Percentiles rank a stretch among this genome's conserved stretches.
Evolutionary conservation across 2,888 invertebrate genomes (phyloP).

Genomic region (Mythimna ferrago): DNA sequence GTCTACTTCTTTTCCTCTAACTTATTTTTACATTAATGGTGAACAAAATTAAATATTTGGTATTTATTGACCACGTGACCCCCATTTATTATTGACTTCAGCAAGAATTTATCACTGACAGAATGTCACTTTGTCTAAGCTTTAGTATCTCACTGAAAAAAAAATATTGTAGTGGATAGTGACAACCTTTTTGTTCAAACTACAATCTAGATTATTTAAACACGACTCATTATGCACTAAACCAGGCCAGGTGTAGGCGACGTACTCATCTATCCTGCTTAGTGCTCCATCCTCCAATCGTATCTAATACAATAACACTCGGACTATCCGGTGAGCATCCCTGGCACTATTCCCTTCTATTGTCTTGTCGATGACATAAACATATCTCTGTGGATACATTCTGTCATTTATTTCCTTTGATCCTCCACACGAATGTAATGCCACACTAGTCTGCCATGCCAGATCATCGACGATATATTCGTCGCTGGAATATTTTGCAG

Average conservation of each 20-base stretch:
- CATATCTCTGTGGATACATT: constrained; percentile 17
- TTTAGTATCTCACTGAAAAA: too few species aligned
- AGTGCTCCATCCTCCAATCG: constrained; percentile 34
- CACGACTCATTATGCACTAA: constrained; percentile 3
- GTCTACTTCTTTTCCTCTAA: too few species aligned
- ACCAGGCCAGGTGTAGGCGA: constrained; percentile 43
- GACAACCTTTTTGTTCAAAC: constrained; percentile 30
- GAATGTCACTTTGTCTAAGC: too few species aligned
- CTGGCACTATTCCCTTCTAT: constrained; percentile 6
- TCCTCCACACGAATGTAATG: constrained; percentile 25
- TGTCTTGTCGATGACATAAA: constrained; percentile 28
- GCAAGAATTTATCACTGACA: too few species aligned
- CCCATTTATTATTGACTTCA: too few species aligned
- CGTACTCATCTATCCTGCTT: constrained; percentile 29
- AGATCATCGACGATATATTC: constrained; percentile 10
- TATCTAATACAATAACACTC: constrained; percentile 26
- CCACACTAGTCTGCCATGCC: constrained; percentile 2
- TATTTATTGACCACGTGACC: too few species aligned
- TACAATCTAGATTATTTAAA: constrained; percentile 12
- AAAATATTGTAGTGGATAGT: background rate
- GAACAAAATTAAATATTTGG: too few species aligned
- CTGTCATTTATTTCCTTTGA: constrained; percentile 22
- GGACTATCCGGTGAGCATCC: constrained; percentile 30
- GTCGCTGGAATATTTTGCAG: background rate
- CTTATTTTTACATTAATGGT: too few species aligned